Evolutionary conservation across 2,113 vertebrate species (phyloP).

Genomic region (Mola mola): DNA sequence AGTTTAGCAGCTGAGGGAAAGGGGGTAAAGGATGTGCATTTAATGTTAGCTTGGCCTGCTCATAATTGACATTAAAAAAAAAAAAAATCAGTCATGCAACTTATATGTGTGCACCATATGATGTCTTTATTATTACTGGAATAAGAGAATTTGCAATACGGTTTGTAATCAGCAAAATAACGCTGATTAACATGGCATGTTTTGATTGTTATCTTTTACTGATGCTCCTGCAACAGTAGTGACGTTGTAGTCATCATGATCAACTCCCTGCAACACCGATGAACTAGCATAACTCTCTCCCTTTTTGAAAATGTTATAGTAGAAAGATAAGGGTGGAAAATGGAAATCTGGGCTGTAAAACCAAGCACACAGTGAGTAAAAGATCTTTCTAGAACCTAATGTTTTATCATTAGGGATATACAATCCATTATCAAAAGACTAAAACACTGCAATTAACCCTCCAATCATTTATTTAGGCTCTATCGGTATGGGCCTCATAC

Average conservation of each 20-base stretch:
- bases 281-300: too few species aligned
- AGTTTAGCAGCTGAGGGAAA: too few species aligned
- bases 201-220: not conserved
- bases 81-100: too few species aligned
- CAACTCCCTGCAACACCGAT: not conserved
- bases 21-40: too few species aligned
- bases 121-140: too few species aligned
- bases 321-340: slow-evolving; percentile 20
- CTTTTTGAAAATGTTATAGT: slow-evolving; percentile 13
- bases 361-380: slow-evolving; percentile 32
- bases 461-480: slow-evolving; percentile 67
- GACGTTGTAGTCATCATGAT: slow-evolving; percentile 8
- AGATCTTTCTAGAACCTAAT: slow-evolving; percentile 45
- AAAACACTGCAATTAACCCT: slow-evolving; percentile 65
- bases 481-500: slow-evolving; percentile 44
- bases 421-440: slow-evolving; percentile 56
- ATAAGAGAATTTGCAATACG: too few species aligned
- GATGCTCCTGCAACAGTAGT: not conserved
- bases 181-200: too few species aligned
- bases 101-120: too few species aligned
- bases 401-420: slow-evolving; percentile 61
- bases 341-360: slow-evolving; percentile 34
- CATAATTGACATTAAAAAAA: too few species aligned
- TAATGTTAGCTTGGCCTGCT: not conserved
- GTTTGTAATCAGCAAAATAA: too few species aligned